A percentile compares a stretch with the other conserved stretches of the same genome.
Conservation (phyloP, 2,888 invertebrate genomes). For the Caenorhabditis macrosperma region DNA sequence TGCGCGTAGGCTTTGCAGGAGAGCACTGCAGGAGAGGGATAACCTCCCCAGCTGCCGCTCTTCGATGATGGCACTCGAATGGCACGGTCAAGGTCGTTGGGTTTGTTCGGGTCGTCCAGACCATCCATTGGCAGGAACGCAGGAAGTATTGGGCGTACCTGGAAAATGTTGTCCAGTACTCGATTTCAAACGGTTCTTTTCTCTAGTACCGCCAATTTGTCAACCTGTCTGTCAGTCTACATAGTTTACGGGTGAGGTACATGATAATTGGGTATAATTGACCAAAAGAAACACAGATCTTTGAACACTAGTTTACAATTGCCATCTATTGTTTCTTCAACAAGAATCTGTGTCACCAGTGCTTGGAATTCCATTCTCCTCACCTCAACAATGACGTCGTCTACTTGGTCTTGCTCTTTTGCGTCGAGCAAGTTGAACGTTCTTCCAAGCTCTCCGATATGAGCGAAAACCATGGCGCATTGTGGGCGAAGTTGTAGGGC, state of each 20-base stretch:
- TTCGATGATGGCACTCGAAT: slow-evolving; percentile 75
- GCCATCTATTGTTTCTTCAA: not conserved
- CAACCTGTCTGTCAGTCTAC: no score
- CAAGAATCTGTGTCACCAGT: no score
- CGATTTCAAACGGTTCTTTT: not conserved
- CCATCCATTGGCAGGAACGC: slow-evolving; percentile 22
- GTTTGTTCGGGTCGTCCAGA: slow-evolving; percentile 27
- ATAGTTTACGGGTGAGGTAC: slow-evolving; percentile 10
- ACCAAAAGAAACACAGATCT: slow-evolving; percentile 5
- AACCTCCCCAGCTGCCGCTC: slow-evolving; percentile 78
- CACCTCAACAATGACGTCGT: slow-evolving; percentile 59
- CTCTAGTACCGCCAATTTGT: no score
- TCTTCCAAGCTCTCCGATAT: slow-evolving; percentile 71
- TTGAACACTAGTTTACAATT: slow-evolving; percentile 25
- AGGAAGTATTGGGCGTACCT: slow-evolving; percentile 61
- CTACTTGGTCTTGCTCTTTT: slow-evolving; percentile 66
- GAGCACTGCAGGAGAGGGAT: slow-evolving; percentile 73
- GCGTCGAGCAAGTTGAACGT: slow-evolving; percentile 50
- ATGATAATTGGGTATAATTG: slow-evolving; percentile 48
- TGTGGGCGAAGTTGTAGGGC: slow-evolving; percentile 76
- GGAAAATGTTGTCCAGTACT: slow-evolving; percentile 7
- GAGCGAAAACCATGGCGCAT: slow-evolving; percentile 74
- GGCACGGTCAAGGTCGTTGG: slow-evolving; percentile 43
- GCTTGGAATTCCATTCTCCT: slow-evolving; percentile 1
- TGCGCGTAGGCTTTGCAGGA: slow-evolving; percentile 75